Base-by-base conservation (phyloP, 2,888 invertebrate genomes). In the Villa cingulata region DNA sequence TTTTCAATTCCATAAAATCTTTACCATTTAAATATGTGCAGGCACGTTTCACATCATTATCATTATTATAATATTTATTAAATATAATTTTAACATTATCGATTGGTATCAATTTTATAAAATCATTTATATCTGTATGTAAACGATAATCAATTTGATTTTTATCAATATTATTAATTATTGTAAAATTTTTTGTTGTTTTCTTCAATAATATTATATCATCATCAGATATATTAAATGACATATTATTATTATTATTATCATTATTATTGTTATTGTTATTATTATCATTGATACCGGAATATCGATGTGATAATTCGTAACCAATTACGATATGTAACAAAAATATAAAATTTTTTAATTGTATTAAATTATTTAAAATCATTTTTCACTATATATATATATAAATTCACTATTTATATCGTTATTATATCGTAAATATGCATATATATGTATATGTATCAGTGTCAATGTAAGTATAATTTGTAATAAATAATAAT, bases 81-180 rank as follows among this genome's bases (percentile, higher is more conserved):
- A 60, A 61, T 49, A 66, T 60, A 18, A 56, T 48, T 53, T 61
- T 59, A n/a, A 67, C 62, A 52, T 64, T 59, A 3, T 51, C 51
- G 14, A 55, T 53, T 5, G 68, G 65, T 51, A 68, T 62, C 46
- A 68, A 46, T 1, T 56, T 55, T 37, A 67, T 53, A 54, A 68
- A 68, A 40, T 59, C 62, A 49, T 61, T 61, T 56, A 68, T 58
- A 48, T 68, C 64, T 41, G 65, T 55, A 17, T 63, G 54, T n/a
- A 46, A n/a, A 5, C 41, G 37, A 37, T 46, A 36, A 46, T 32
- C 12, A 36, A 32, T 36, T 12, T 5, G 5, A 29, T 32, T 23
- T 36, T n/a, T n/a, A 18, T 37, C 37, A 6, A 18, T 18, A 37
- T 37, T 37, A 37, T 6, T 18, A n/a, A 37, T 37, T 37, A 37